Percentiles rank a stretch among this genome's conserved stretches.
Evolutionary conservation across 1,140 invertebrate genomes (phyloP).

Genomic region (Oedothorax gibbosus): DNA sequence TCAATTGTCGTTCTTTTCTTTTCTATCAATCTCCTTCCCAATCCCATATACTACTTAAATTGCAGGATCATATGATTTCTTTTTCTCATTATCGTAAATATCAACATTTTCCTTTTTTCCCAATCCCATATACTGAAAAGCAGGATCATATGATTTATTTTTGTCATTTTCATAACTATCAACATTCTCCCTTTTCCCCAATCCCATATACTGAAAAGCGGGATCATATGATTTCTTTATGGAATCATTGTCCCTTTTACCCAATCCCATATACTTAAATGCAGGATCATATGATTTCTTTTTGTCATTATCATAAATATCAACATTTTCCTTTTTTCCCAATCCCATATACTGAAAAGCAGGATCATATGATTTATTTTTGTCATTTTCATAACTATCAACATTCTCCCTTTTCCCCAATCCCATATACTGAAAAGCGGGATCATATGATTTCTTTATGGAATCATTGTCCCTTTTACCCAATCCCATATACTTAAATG

Average conservation of each 20-base stretch:
- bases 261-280: slow-evolving; percentile 38
- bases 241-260: no score
- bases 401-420: background rate
- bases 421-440: background rate
- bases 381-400: slow-evolving; percentile 3
- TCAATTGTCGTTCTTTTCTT: no score
- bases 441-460: background rate
- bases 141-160: background rate
- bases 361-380: background rate
- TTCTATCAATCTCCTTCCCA: background rate
- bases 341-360: slow-evolving; percentile 25
- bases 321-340: background rate
- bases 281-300: slow-evolving; percentile 24
- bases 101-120: background rate
- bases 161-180: slow-evolving; percentile 7
- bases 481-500: slow-evolving; percentile 23
- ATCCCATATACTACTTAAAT: slow-evolving; percentile 33
- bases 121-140: slow-evolving; percentile 20
- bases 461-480: background rate
- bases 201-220: slow-evolving; percentile 38
- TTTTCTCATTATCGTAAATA: background rate
- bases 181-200: background rate
- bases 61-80: slow-evolving; percentile 25
- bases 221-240: no score
- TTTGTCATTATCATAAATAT: background rate